These are phyloP conservation scores for Eupithecia tripunctaria DNA, from an alignment of 2,888 invertebrate species.

Conservation along the genomic window DNA sequence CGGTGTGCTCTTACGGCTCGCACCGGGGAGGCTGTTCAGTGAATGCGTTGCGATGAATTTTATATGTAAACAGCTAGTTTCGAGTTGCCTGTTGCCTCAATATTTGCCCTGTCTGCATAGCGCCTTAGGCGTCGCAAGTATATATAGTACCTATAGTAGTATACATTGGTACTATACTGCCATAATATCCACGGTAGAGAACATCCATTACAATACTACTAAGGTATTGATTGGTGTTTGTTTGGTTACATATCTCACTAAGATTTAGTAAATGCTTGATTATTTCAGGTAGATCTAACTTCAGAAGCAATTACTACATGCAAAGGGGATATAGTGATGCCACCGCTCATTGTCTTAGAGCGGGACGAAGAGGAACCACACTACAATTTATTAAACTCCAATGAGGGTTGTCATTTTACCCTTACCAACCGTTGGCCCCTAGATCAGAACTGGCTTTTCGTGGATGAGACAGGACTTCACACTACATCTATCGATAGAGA, in stretches of 20 bases:
- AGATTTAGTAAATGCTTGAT: not conserved
- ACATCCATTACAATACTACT: not conserved
- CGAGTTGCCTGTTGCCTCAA: too few species aligned
- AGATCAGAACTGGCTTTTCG: conserved; percentile 72
- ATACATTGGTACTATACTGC: too few species aligned
- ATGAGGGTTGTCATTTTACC: conserved; percentile 64
- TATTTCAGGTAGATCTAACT: conserved; percentile 63
- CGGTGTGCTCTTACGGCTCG: too few species aligned
- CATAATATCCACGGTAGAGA: not conserved
- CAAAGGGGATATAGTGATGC: conserved; percentile 55
- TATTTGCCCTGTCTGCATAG: too few species aligned
- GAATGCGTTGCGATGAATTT: too few species aligned
- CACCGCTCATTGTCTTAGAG: conserved; percentile 71
- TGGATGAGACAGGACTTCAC: conserved; percentile 69
- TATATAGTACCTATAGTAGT: not conserved
- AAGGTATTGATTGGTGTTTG: not conserved
- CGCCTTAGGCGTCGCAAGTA: not conserved
- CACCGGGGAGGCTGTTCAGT: too few species aligned
- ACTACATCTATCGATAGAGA: conserved; percentile 74
- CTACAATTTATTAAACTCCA: conserved; percentile 59
- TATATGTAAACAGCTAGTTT: too few species aligned
- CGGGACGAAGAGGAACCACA: conserved; percentile 73
- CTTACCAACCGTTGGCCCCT: conserved; percentile 71
- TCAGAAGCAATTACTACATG: conserved; percentile 61
- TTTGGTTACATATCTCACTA: not conserved